A percentile compares a stretch with the other conserved stretches of the same genome.
Conservation (phyloP, 1,140 invertebrate species). For the Drosophila mojavensis region DNA sequence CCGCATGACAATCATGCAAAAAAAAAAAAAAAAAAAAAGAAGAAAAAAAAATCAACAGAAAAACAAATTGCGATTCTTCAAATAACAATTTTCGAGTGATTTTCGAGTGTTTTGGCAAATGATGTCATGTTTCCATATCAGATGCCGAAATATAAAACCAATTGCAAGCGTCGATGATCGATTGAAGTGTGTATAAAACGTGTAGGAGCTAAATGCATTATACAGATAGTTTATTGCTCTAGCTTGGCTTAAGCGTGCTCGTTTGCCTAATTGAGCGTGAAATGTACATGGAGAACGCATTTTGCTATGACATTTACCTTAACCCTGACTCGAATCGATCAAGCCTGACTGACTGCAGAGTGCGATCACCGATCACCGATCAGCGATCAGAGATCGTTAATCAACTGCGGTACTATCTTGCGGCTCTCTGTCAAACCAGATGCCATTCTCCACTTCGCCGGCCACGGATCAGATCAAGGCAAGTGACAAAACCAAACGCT, state of each 20-base stretch:
- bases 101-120: slow-evolving; percentile 45
- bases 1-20: slow-evolving; percentile 65
- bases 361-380: slow-evolving; percentile 2
- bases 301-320: slow-evolving; percentile 76
- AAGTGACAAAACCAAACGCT: slow-evolving; percentile 26
- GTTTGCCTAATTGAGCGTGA: slow-evolving; percentile 62
- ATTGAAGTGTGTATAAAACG: background rate
- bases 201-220: slow-evolving; percentile 22
- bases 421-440: slow-evolving; percentile 4
- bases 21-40: slow-evolving; percentile 39
- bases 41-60: too few species aligned
- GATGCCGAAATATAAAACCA: slow-evolving; percentile 16
- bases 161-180: background rate
- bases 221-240: slow-evolving; percentile 22
- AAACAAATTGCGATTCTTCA: slow-evolving; percentile 46
- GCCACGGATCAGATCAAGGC: slow-evolving; percentile 31
- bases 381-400: slow-evolving; percentile 17
- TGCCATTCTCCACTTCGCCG: slow-evolving; percentile 12
- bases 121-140: slow-evolving; percentile 55
- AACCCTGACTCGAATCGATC: slow-evolving; percentile 76
- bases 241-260: slow-evolving; percentile 15
- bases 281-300: slow-evolving; percentile 37
- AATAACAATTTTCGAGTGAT: slow-evolving; percentile 56
- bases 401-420: slow-evolving; percentile 20
- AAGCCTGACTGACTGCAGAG: slow-evolving; percentile 62